Evolutionary conservation across 2,888 invertebrate genomes (phyloP).

Genomic region (Apantesis nais): DNA sequence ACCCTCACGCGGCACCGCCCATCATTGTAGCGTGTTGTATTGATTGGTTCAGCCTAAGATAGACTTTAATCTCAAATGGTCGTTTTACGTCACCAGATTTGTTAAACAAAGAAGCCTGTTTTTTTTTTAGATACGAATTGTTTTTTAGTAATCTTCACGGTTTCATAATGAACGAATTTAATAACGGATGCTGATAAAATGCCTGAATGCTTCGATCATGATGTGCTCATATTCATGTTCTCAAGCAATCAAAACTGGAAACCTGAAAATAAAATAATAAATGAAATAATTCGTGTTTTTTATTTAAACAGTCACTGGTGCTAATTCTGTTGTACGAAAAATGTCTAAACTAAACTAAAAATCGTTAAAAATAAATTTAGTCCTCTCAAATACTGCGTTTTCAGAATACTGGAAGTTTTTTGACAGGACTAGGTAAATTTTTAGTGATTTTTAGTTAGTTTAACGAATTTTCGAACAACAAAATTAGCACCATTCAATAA

Average conservation of each 20-base stretch:
- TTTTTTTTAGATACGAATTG: conserved; percentile 18
- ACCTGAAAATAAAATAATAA: no score
- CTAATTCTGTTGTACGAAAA: no score
- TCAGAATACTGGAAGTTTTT: no score
- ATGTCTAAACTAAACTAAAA: no score
- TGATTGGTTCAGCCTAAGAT: conserved; percentile 61
- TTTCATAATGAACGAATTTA: conserved; percentile 3
- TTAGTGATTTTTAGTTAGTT: no score
- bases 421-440: no score
- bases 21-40: conserved; percentile 49
- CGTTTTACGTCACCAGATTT: conserved; percentile 37
- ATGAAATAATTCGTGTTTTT: neutral
- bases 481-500: no score
- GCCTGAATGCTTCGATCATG: neutral
- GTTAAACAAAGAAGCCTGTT: conserved; percentile 31
- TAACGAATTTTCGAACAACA: no score
- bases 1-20: conserved; percentile 46
- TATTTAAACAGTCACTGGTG: neutral
- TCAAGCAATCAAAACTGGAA: neutral
- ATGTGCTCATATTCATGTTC: neutral
- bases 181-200: neutral
- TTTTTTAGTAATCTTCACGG: conserved; percentile 21
- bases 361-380: no score
- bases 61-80: conserved; percentile 55
- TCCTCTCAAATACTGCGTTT: no score